Evolutionary conservation across 2,888 invertebrate species (phyloP).

Genomic region (Phaonia tiefii): DNA sequence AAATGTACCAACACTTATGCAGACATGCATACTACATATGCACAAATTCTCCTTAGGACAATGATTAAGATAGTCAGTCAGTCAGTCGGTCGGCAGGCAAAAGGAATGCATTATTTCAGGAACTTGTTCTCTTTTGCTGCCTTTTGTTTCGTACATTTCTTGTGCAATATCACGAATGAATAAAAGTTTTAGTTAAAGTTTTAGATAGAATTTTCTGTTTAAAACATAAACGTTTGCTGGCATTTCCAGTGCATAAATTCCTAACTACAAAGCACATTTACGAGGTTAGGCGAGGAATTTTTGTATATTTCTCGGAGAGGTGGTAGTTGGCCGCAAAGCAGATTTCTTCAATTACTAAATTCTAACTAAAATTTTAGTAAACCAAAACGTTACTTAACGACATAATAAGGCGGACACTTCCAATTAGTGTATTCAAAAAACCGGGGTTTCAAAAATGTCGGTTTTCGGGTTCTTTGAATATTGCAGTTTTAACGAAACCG

Average conservation of each 20-base stretch:
- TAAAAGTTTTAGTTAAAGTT: slow-evolving; percentile 28
- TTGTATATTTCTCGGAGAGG: too few species aligned
- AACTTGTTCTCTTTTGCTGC: slow-evolving; percentile 1
- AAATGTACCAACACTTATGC: background rate
- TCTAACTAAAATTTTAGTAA: too few species aligned
- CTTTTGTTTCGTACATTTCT: background rate
- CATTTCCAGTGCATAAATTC: slow-evolving; percentile 6
- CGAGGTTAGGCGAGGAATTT: background rate
- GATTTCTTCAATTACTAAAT: too few species aligned
- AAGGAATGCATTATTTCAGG: slow-evolving; percentile 5
- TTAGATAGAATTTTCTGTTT: slow-evolving; percentile 35
- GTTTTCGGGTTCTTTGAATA: too few species aligned
- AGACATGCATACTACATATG: background rate
- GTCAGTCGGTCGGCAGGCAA: too few species aligned
- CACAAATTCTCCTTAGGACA: background rate
- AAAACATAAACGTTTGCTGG: slow-evolving; percentile 25
- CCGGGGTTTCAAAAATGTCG: too few species aligned
- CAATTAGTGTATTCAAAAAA: too few species aligned
- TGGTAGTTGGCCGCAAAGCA: too few species aligned
- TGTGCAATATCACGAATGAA: slow-evolving; percentile 5
- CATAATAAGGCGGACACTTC: too few species aligned
- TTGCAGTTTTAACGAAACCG: too few species aligned
- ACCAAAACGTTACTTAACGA: too few species aligned
- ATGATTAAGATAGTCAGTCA: too few species aligned
- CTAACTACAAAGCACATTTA: background rate